Base-by-base conservation (phyloP, 1,140 invertebrate genomes). In the Bombus fervidus region DNA sequence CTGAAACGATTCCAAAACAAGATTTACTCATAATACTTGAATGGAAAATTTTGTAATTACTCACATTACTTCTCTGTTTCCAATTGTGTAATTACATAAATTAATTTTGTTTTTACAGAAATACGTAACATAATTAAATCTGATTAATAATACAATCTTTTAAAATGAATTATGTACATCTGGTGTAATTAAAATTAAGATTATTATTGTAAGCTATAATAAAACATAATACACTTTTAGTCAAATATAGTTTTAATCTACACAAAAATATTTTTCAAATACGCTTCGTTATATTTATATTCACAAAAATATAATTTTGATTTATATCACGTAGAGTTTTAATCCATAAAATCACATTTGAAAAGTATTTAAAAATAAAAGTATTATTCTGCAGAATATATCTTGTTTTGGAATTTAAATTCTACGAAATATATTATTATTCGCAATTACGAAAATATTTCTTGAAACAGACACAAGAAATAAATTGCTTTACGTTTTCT, bases 351-450 rank as follows among this genome's bases (percentile, higher is more conserved):
- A 73, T 15, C 25, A 57, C 9, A n/a, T 43, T 69, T 62, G 28
- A 43, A 47, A 41, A 74, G 2, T 72, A 64, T 25, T 37, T 53
- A 62, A 37, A 76, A 69, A 66, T 57, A 47, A 68, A 87, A 62
- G 1, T 47, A 76, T 47, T 57, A 12, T 15, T 66, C 53, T 73
- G 4, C 66, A 75, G 77, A 81, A 86, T 91, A 81, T 81, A 89
- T 64, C 90, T 91, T 91, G 81, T 82, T 91, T 89, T 89, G 87
- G 72, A 90, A 83, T 85, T 81, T 71, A 22, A 75, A 41, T 69
- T 87, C n/a, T 73, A 39, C 39, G 37, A 78, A 76, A 25, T 89
- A 82, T 69, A 81, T 64, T 64, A 3, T 72, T 43, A 72, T 72
- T 34, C 28, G 39, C 68, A n/a, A 57, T 88, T 15, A 18, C 39